Evolutionary conservation across 2,797 vertebrate genomes (phyloP).

Genomic region (Okamejei kenojei): DNA sequence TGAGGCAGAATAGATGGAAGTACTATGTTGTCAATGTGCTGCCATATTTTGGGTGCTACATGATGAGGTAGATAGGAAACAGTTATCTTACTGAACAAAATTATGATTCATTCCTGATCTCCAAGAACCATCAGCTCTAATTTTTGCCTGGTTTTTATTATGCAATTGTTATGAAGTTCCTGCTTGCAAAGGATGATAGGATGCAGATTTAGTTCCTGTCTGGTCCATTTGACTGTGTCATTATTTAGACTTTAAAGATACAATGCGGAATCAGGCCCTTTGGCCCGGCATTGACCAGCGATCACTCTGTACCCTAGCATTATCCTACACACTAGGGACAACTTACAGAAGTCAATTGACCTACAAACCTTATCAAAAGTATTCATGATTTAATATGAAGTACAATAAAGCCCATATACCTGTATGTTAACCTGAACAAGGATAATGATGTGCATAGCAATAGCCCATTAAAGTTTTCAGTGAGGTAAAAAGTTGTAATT

Average conservation of each 20-base stretch:
- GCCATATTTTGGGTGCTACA: background rate
- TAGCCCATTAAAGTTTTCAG: background rate
- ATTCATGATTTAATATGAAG: background rate
- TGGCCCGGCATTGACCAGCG: no score
- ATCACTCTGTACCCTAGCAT: no score
- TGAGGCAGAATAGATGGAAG: background rate
- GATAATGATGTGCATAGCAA: background rate
- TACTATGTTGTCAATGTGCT: background rate
- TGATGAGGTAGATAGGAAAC: background rate
- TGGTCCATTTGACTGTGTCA: background rate
- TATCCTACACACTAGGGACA: no score
- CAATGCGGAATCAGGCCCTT: no score
- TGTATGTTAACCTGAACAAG: background rate
- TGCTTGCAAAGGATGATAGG: background rate
- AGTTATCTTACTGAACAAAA: background rate
- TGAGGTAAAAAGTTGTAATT: background rate
- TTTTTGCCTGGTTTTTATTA: background rate
- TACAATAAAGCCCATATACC: background rate
- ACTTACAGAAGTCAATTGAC: no score
- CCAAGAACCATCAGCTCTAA: background rate
- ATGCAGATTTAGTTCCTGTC: background rate
- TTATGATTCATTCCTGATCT: background rate
- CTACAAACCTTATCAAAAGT: background rate
- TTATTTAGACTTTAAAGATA: background rate
- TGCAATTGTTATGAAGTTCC: background rate